Conservation (phyloP, 2,113 vertebrate genomes). For the Panthera tigris region DNA sequence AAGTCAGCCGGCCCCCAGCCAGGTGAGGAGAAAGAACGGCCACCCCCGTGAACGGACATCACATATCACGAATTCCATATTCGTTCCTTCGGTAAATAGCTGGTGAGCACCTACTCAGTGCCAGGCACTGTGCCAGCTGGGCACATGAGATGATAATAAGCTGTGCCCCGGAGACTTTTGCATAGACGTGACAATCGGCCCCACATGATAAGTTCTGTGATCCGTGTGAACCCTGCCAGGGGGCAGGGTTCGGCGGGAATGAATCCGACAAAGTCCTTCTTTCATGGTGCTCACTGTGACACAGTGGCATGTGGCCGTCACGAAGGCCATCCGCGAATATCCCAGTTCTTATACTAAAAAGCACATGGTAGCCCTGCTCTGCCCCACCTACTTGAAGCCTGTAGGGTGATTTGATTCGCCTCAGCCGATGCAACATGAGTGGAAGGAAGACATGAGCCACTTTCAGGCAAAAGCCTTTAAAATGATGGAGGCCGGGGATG, state of each 20-base stretch:
- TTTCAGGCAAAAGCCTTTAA: neutral
- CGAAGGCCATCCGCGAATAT: neutral
- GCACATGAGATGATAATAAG: neutral
- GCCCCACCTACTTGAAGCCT: neutral
- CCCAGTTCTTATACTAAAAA: neutral
- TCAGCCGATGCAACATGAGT: neutral
- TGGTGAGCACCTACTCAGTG: neutral
- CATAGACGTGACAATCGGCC: neutral
- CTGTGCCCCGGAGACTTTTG: too few relatives aligned
- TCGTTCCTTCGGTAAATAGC: neutral
- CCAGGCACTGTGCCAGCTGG: neutral
- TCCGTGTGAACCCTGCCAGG: neutral
- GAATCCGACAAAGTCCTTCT: neutral
- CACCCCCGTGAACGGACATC: neutral
- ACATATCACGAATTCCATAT: neutral
- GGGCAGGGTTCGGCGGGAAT: neutral
- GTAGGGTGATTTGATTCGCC: neutral
- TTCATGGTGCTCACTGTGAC: rapidly evolving
- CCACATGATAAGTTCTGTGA: neutral
- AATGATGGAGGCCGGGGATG: neutral
- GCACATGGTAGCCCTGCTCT: too few relatives aligned
- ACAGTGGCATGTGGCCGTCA: rapidly evolving
- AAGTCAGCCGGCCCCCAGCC: neutral
- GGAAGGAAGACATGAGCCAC: neutral
- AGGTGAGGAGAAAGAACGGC: neutral